A percentile compares a stretch with the other conserved stretches of the same genome.
These are phyloP conservation scores for Amblyopsis hoosieri DNA, from an alignment of 2,797 vertebrate genomes.

Conservation along the genomic window DNA sequence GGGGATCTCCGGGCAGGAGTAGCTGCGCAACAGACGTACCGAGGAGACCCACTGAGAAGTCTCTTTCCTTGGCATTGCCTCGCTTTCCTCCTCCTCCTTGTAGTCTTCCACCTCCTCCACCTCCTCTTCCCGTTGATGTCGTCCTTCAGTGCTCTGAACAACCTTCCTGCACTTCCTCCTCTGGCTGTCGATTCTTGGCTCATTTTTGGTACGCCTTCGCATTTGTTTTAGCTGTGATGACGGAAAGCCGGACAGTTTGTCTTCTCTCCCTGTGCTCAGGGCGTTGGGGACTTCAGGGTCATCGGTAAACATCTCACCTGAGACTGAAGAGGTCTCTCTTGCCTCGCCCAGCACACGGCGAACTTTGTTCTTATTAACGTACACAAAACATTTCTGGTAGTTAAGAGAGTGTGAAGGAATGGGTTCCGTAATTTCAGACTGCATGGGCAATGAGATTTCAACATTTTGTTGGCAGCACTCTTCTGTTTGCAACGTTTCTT, in stretches of 20 bases:
- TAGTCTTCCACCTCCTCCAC: constrained; percentile 28
- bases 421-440: constrained; percentile 51
- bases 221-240: constrained; percentile 2
- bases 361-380: not conserved
- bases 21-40: constrained; percentile 76
- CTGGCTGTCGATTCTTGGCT: constrained; percentile 21
- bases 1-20: constrained; percentile 85
- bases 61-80: constrained; percentile 1
- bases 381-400: not conserved
- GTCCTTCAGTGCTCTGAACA: constrained; percentile 1
- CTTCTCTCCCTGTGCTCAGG: not conserved
- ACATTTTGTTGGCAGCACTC: not conserved
- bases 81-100: constrained; percentile 32
- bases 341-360: not conserved
- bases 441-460: constrained; percentile 9
- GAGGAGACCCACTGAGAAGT: constrained; percentile 29
- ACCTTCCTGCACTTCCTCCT: constrained; percentile 33
- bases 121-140: constrained; percentile 1
- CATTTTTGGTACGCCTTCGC: constrained; percentile 3
- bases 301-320: constrained; percentile 2
- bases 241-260: not conserved
- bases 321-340: not conserved
- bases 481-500: constrained; percentile 6
- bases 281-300: constrained; percentile 2
- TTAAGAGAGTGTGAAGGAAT: not conserved